Base-by-base conservation (phyloP, 2,797 vertebrate species). In the Alca torda region DNA sequence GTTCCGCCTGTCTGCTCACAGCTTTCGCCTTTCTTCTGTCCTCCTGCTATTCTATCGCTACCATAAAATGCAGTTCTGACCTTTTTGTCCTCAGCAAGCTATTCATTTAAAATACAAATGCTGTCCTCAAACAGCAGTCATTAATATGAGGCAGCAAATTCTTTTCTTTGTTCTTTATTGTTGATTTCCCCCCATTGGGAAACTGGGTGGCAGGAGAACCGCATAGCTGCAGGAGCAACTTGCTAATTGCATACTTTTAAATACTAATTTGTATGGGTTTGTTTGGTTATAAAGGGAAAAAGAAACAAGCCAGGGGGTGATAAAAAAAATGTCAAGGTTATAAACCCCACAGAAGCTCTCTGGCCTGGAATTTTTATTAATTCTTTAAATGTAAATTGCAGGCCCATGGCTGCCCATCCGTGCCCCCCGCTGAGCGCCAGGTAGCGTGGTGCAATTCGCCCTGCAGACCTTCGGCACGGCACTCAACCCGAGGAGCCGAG, bases 341-440 rank as follows among this genome's bases (percentile, higher is more conserved):
- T 97, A 98, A 97, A 97, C 94, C 77, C 95, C 63, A 87, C 94
- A 96, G 95, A 79, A 89, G 91, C 67, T 94, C 96, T 96, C 95
- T 92, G 94, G 96, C 89, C 70, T 97, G 98, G 98, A 98, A 98
- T 98, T 98, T 98, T 98, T 98, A 98, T 98, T 96, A 98, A 98
- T 98, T 98, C 94, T 98, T 98, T 98, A 98, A 97, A 98, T 98
- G 98, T 96, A 98, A 98, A 98, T 98, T 93, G 86, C 14, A 13
- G 75, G 65, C 95, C 65, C 93, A 89, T 17, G 80, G 95, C 88
- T 82, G 95, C 91, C 96, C 90, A 92, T 96, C 96, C 93, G 35
- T 82, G 96, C 97, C 98, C 95, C 98, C 98, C 4, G 46, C 97
- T 3, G 96, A 51, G 97, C 3, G 9, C 74, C 87, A 91, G 96